Conservation (phyloP, 2,113 vertebrate genomes). For the Blennius ocellaris region DNA sequence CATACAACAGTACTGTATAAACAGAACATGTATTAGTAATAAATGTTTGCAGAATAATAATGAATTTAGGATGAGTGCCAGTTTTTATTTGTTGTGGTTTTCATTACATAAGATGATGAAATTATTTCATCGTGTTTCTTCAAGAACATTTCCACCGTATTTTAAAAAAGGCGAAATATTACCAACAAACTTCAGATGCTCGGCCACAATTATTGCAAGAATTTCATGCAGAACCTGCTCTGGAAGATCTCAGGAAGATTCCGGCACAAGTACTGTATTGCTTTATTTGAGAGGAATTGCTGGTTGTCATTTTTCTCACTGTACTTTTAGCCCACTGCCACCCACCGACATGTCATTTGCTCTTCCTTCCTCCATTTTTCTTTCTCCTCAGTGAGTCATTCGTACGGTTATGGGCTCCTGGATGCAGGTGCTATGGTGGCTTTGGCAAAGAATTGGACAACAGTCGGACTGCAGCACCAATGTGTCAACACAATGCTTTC, state of each 20-base stretch:
- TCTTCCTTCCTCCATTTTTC: neutral
- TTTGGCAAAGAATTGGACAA: conserved; percentile 94
- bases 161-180: too few relatives aligned
- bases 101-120: too few relatives aligned
- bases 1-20: too few relatives aligned
- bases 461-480: conserved; percentile 89
- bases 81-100: too few relatives aligned
- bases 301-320: neutral
- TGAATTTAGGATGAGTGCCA: too few relatives aligned
- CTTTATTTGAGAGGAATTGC: neutral
- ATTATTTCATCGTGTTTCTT: too few relatives aligned
- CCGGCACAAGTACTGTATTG: neutral
- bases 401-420: conserved; percentile 94
- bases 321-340: neutral
- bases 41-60: too few relatives aligned
- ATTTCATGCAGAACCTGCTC: too few relatives aligned
- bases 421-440: conserved; percentile 93
- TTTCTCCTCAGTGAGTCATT: conserved; percentile 91
- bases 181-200: too few relatives aligned
- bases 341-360: conserved; percentile 23
- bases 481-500: conserved; percentile 90
- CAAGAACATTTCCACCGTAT: too few relatives aligned
- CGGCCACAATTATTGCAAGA: too few relatives aligned
- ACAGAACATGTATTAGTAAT: too few relatives aligned
- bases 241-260: neutral